Conservation (phyloP, 2,888 invertebrate genomes). For the Subacronicta megacephala region DNA sequence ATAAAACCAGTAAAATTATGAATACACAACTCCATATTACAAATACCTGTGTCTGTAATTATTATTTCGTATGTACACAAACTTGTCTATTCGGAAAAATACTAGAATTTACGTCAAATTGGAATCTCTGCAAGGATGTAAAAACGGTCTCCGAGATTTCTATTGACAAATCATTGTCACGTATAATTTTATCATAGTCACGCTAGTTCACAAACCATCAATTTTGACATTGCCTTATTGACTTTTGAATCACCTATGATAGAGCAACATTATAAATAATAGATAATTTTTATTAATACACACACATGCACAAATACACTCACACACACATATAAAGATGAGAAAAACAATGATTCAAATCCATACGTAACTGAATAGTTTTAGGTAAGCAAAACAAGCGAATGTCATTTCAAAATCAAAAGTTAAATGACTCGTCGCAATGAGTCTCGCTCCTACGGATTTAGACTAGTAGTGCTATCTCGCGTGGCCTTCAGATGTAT, state of each 20-base stretch:
- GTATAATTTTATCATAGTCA: too few relatives aligned
- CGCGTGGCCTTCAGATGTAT: slow-evolving; percentile 24
- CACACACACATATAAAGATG: slow-evolving; percentile 14
- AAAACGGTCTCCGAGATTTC: not conserved
- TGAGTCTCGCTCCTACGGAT: slow-evolving; percentile 10
- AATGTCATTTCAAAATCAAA: slow-evolving; percentile 71
- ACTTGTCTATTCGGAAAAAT: too few relatives aligned
- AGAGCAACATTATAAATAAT: slow-evolving; percentile 12
- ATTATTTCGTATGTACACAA: too few relatives aligned
- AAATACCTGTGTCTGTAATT: too few relatives aligned
- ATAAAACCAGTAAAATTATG: too few relatives aligned
- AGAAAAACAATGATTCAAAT: slow-evolving; percentile 14
- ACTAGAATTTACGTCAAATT: too few relatives aligned
- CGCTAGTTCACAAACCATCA: not conserved
- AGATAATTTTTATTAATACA: slow-evolving; percentile 8
- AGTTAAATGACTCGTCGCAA: slow-evolving; percentile 63
- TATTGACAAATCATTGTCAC: too few relatives aligned
- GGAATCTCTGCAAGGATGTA: not conserved
- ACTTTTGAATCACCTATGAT: slow-evolving; percentile 26
- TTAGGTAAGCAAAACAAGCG: slow-evolving; percentile 53
- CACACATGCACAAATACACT: slow-evolving; percentile 12
- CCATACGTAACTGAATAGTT: slow-evolving; percentile 45
- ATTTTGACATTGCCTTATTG: not conserved
- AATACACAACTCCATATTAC: too few relatives aligned
- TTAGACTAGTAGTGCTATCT: slow-evolving; percentile 29